These are phyloP conservation scores for Axis porcinus DNA, from an alignment of 2,113 vertebrate genomes.

Conservation along the genomic window DNA sequence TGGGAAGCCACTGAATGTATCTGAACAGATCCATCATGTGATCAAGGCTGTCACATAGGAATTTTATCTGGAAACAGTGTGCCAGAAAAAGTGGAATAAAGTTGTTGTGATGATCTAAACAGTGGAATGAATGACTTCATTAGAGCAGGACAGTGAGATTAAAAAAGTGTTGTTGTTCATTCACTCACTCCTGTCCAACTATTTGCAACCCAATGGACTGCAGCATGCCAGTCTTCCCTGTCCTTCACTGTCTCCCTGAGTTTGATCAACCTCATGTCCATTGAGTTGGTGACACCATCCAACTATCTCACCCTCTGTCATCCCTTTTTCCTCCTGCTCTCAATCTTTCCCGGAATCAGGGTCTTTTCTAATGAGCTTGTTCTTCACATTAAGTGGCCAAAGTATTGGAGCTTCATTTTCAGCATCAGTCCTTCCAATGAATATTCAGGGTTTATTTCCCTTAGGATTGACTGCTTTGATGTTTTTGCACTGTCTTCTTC, in stretches of 20 bases:
- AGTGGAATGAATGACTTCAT: not conserved
- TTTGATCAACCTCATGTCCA: not conserved
- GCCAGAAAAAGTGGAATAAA: not conserved
- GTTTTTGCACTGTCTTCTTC: not conserved
- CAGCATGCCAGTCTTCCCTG: not conserved
- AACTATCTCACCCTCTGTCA: not conserved
- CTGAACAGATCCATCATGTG: not conserved
- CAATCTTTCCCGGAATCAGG: not conserved
- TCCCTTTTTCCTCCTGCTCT: not conserved
- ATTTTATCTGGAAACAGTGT: not conserved
- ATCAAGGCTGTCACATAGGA: not conserved
- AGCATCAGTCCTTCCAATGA: not conserved
- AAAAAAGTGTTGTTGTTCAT: not conserved
- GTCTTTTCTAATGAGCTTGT: not conserved
- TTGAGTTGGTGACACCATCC: not conserved
- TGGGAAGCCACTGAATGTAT: not conserved
- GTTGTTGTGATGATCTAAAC: not conserved
- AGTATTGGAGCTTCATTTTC: not conserved
- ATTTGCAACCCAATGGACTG: not conserved
- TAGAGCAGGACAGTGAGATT: not conserved
- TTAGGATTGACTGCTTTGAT: not conserved
- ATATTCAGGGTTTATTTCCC: not conserved
- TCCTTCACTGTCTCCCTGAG: not conserved
- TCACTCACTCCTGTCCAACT: not conserved
- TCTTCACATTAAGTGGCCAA: not conserved